Conservation (phyloP, 23 tunicate species). For the Corella eumyota region DNA sequence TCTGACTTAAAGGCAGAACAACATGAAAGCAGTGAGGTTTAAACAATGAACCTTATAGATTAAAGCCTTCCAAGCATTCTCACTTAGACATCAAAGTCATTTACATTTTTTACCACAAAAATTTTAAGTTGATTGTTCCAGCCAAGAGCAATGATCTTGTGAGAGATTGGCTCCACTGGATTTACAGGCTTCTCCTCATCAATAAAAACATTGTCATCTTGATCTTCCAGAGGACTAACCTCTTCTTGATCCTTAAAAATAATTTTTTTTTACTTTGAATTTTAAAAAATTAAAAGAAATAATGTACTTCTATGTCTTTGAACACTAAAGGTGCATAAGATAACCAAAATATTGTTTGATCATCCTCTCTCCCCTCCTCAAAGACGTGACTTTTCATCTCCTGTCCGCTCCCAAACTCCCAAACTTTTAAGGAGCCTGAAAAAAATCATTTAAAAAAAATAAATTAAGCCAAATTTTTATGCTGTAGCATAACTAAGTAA, state of each 20-base stretch:
- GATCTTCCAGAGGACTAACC: background rate
- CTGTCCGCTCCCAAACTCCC: constrained; percentile 92
- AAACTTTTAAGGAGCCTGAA: constrained; percentile 69
- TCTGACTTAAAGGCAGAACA: too few relatives aligned
- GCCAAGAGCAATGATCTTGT: constrained; percentile 36
- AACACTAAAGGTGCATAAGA: too few relatives aligned
- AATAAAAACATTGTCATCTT: constrained; percentile 1
- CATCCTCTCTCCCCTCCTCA: constrained; percentile 49
- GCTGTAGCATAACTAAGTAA: background rate
- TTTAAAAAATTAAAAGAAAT: background rate
- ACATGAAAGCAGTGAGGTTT: too few relatives aligned
- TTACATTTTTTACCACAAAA: constrained; percentile 69
- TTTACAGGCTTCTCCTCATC: background rate
- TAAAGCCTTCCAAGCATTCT: too few relatives aligned
- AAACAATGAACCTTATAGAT: too few relatives aligned
- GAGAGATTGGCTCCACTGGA: background rate
- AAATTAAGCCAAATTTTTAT: background rate
- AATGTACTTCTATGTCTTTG: too few relatives aligned
- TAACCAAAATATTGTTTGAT: constrained; percentile 39
- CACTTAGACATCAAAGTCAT: too few relatives aligned
- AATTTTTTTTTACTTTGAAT: too few relatives aligned
- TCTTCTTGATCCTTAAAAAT: background rate
- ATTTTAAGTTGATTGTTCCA: constrained; percentile 78
- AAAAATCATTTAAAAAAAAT: background rate
- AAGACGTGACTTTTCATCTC: constrained; percentile 51